Conservation (phyloP, 2,888 invertebrate genomes). For the Thecophora atra region DNA sequence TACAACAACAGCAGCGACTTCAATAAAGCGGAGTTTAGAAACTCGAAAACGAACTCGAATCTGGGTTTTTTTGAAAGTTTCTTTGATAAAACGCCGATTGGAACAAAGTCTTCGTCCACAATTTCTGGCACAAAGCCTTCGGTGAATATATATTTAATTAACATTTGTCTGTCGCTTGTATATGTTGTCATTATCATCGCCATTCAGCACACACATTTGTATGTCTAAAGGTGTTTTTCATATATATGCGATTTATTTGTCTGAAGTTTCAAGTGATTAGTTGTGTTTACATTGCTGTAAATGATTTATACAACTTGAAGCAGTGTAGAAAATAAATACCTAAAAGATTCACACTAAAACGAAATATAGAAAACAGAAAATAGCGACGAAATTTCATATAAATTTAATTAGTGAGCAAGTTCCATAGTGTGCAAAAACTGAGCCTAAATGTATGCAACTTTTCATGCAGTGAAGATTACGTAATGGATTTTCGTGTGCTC, state of each 20-base stretch:
- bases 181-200: background rate
- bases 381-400: background rate
- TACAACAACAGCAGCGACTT: background rate
- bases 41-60: background rate
- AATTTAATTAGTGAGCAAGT: background rate
- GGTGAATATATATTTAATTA: constrained; percentile 33
- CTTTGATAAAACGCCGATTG: background rate
- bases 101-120: constrained; percentile 18
- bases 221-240: background rate
- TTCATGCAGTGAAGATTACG: background rate
- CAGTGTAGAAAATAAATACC: background rate
- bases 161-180: background rate
- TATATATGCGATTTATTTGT: background rate
- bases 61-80: background rate
- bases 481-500: background rate
- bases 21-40: background rate
- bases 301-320: background rate
- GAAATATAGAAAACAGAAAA: background rate
- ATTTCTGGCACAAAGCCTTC: constrained; percentile 35
- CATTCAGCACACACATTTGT: background rate
- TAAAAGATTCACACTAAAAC: too few species aligned
- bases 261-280: background rate
- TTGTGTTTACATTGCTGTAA: background rate
- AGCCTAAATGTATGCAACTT: background rate
- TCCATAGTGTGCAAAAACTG: background rate